phyloP scores from a whole-genome alignment of 2,113 vertebrate genomes.

The Oxyruncus cristatus region DNA sequence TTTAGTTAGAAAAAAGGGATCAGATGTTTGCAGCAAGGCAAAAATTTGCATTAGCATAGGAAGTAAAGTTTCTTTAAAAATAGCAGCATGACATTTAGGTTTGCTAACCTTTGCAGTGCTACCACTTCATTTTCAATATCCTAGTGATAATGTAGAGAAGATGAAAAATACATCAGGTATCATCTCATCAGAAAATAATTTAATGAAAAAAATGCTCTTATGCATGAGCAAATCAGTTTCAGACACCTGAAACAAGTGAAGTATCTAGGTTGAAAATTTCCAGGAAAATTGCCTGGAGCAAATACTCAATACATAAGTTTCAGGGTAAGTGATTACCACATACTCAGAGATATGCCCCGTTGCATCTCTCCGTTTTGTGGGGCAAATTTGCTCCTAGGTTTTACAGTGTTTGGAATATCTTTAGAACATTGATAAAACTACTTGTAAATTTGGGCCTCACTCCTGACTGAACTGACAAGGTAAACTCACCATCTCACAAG shows the following conservation, averaged over 20 bases:
- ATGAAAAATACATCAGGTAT: neutral
- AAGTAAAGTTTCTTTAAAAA: neutral
- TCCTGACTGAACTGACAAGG: neutral
- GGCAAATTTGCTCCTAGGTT: neutral
- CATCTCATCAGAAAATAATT: neutral
- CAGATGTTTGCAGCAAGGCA: neutral
- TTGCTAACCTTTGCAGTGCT: neutral
- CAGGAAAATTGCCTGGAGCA: neutral
- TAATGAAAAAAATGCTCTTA: neutral
- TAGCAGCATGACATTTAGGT: neutral
- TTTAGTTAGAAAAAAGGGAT: neutral
- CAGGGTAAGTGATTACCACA: accelerated
- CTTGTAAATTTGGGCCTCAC: neutral
- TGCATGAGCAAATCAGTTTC: neutral
- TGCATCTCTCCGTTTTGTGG: neutral
- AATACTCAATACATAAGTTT: neutral
- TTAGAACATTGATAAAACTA: neutral
- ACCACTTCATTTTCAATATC: neutral
- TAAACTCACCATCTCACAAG: neutral
- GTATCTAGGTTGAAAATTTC: neutral
- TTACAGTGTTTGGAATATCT: neutral
- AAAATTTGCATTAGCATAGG: neutral
- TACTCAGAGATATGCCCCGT: neutral
- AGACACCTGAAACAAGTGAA: neutral
- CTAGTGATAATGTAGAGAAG: neutral